Conservation (phyloP, 2,797 vertebrate genomes). For the Gorsachius magnificus region DNA sequence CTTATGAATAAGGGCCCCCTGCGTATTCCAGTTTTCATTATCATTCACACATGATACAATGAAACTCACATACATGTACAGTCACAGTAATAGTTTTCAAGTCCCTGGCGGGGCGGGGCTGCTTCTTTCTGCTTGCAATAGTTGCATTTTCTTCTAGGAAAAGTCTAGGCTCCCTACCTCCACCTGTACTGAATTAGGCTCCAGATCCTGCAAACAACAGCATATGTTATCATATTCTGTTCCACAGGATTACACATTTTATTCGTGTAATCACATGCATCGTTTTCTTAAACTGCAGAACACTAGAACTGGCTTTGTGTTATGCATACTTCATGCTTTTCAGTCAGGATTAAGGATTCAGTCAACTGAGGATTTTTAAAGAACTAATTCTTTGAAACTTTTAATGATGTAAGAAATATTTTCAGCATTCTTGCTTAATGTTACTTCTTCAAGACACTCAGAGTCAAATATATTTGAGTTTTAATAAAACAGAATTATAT, state of each 20-base stretch:
- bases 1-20: background rate
- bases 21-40: slow-evolving; percentile 48
- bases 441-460: slow-evolving; percentile 3
- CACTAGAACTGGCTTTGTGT: background rate
- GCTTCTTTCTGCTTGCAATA: background rate
- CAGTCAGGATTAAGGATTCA: background rate
- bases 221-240: background rate
- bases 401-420: slow-evolving; percentile 13
- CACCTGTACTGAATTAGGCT: background rate
- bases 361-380: background rate
- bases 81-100: slow-evolving; percentile 12
- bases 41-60: slow-evolving; percentile 38
- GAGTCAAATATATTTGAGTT: slow-evolving; percentile 57
- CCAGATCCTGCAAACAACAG: background rate
- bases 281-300: background rate
- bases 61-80: background rate
- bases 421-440: slow-evolving; percentile 40
- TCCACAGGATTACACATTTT: background rate
- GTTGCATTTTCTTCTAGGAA: slow-evolving; percentile 13
- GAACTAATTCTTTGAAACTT: slow-evolving; percentile 33
- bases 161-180: background rate
- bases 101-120: background rate
- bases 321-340: background rate
- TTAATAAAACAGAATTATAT: slow-evolving; percentile 75
- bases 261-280: background rate